Conservation (phyloP, 2,888 invertebrate species). For the Polietes domitor region DNA sequence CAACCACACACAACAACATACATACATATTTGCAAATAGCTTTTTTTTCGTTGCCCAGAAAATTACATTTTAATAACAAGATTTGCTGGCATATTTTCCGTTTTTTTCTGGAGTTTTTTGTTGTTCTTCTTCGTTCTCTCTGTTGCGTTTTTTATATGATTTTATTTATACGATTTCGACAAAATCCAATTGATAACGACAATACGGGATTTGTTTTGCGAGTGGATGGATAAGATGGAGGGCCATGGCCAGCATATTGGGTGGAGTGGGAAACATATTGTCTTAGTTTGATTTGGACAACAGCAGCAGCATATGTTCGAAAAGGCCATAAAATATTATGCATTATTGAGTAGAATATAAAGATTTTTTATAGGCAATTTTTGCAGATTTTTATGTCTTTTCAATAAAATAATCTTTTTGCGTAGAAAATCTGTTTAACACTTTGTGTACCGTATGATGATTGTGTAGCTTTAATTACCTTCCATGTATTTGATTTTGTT, state of each 20-base stretch:
- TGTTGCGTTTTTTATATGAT: constrained; percentile 36
- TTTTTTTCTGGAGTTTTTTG: constrained; percentile 30
- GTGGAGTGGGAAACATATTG: constrained; percentile 22
- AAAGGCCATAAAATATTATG: constrained; percentile 61
- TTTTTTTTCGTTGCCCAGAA: constrained; percentile 40
- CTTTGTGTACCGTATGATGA: not conserved
- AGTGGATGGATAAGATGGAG: not conserved
- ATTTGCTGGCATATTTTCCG: constrained; percentile 65
- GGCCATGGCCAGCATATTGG: no score
- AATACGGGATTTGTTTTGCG: constrained; percentile 52
- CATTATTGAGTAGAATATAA: constrained; percentile 21
- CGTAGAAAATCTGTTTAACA: not conserved
- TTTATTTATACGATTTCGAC: constrained; percentile 60
- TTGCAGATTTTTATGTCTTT: not conserved
- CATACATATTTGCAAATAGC: constrained; percentile 37
- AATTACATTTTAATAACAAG: constrained; percentile 67
- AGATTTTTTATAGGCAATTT: constrained; percentile 7
- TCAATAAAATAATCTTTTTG: not conserved
- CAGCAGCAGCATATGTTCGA: constrained; percentile 57
- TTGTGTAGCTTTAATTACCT: not conserved
- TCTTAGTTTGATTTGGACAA: constrained; percentile 51
- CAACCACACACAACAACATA: not conserved
- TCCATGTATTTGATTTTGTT: not conserved
- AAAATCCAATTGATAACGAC: constrained; percentile 62
- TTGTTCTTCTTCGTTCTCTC: not conserved